A percentile compares a stretch with the other conserved stretches of the same genome.
Conservation (phyloP, 2,797 vertebrate genomes). For the Brachyrhaphis roseni region DNA sequence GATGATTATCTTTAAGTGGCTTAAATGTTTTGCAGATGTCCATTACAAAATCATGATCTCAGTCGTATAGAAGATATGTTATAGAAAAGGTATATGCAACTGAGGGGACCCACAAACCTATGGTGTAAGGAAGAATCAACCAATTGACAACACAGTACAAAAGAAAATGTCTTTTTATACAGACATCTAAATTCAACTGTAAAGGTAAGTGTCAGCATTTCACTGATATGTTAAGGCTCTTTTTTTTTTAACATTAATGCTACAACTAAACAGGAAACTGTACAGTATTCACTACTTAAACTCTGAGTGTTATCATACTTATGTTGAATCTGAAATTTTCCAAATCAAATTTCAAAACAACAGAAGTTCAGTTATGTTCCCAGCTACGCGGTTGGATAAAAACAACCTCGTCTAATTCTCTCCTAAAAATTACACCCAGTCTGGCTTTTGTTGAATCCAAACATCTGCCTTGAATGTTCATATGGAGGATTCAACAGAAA, state of each 20-base stretch:
- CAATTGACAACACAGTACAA: not conserved
- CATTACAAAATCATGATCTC: not conserved
- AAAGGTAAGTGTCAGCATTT: too few species aligned
- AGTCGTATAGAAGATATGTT: not conserved
- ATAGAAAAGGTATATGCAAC: not conserved
- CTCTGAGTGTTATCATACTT: too few species aligned
- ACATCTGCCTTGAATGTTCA: constrained; percentile 23
- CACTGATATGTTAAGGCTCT: too few species aligned
- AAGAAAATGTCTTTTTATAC: not conserved
- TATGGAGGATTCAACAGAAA: constrained; percentile 3
- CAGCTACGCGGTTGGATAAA: not conserved
- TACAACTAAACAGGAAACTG: not conserved
- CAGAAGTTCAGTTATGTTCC: not conserved
- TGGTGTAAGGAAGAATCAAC: not conserved
- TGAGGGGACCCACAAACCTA: not conserved
- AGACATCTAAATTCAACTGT: too few species aligned
- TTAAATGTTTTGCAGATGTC: not conserved
- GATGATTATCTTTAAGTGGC: not conserved
- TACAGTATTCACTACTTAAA: not conserved
- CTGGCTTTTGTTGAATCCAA: constrained; percentile 18
- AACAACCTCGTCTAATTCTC: not conserved
- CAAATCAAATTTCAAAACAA: not conserved
- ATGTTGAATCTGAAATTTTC: not conserved
- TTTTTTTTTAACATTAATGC: not conserved
- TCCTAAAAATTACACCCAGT: constrained; percentile 4